Evolutionary conservation across 2,113 vertebrate species (phyloP).

Genomic region (Tonatia bakeri): DNA sequence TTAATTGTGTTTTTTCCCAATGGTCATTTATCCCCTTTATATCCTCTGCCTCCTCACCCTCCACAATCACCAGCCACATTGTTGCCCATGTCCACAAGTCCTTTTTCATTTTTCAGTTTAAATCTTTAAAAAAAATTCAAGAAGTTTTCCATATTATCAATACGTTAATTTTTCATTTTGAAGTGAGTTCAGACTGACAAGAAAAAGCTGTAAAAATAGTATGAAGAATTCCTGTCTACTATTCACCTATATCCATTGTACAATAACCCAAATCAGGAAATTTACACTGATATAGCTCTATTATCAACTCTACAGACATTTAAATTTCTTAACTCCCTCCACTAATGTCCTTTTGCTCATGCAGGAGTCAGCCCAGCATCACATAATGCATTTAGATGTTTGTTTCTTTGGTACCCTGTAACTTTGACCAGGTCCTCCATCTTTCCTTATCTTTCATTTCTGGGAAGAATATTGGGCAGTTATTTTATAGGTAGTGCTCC

Average conservation of each 20-base stretch:
- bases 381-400: background rate
- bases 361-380: background rate
- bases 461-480: background rate
- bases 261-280: background rate
- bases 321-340: background rate
- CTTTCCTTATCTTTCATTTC: background rate
- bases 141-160: background rate
- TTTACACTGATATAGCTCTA: background rate
- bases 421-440: background rate
- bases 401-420: background rate
- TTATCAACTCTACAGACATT: background rate
- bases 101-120: background rate
- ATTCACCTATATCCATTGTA: background rate
- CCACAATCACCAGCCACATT: too few species aligned
- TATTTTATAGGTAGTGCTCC: background rate
- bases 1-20: background rate
- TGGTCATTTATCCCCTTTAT: too few species aligned
- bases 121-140: background rate
- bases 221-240: background rate
- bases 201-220: background rate
- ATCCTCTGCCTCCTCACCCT: too few species aligned
- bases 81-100: too few species aligned
- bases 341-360: background rate
- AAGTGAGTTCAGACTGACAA: slow-evolving; percentile 1
- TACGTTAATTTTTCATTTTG: background rate